These are phyloP conservation scores for Trichogramma dendrolimi DNA, from an alignment of 2,888 invertebrate genomes.

Conservation along the genomic window DNA sequence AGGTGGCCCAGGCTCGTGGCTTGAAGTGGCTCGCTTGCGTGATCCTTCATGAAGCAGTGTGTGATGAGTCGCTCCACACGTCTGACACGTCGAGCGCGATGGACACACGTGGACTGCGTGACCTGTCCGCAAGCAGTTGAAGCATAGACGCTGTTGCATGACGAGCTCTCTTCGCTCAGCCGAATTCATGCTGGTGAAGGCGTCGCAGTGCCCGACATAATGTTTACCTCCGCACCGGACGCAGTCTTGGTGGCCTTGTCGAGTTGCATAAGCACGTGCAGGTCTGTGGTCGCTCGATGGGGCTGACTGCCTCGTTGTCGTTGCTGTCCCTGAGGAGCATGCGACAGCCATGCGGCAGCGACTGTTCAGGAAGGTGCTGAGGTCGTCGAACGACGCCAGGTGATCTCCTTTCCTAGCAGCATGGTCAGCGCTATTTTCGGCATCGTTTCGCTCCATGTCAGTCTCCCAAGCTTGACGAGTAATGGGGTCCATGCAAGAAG, in stretches of 20 bases:
- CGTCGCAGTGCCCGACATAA: not conserved
- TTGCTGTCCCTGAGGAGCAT: not conserved
- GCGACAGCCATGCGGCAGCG: not conserved
- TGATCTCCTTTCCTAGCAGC: not conserved
- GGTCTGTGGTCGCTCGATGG: not conserved
- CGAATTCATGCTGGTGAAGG: not conserved
- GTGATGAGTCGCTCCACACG: not conserved
- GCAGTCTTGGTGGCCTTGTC: not conserved
- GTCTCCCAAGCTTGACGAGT: not conserved
- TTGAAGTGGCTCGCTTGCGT: not conserved
- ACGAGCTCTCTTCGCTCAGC: not conserved
- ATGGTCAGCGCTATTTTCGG: not conserved
- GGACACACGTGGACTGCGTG: not conserved
- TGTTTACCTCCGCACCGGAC: not conserved
- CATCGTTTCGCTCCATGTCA: not conserved
- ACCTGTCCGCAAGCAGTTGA: not conserved
- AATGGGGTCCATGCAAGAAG: not conserved
- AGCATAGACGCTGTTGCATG: not conserved
- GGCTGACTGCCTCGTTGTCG: not conserved
- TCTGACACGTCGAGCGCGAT: not conserved
- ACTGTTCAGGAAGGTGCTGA: not conserved
- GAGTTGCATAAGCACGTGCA: not conserved
- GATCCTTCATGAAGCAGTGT: not conserved
- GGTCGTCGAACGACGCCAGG: not conserved
- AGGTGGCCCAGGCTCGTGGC: not conserved